A percentile compares a stretch with the other conserved stretches of the same genome.
These are phyloP conservation scores for Hartigia nigra DNA, from an alignment of 2,888 invertebrate species.

Conservation along the genomic window DNA sequence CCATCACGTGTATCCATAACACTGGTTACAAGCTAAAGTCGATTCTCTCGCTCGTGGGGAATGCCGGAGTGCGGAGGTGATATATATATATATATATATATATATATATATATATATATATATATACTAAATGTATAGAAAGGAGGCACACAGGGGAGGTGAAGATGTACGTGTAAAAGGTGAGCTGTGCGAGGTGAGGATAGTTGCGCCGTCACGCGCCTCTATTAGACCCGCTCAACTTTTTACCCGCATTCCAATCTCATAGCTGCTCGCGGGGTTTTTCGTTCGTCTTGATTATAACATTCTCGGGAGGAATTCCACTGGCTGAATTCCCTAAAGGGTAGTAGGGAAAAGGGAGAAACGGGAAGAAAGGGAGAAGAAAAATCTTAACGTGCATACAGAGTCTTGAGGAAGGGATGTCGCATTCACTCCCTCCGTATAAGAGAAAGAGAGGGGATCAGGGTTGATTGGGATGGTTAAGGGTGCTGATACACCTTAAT, in stretches of 20 bases:
- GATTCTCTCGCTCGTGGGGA: background rate
- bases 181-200: slow-evolving; percentile 23
- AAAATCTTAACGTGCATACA: background rate
- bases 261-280: slow-evolving; percentile 19
- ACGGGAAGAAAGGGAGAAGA: slow-evolving; percentile 1
- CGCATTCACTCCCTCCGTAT: background rate
- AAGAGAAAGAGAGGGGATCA: background rate
- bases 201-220: slow-evolving; percentile 52
- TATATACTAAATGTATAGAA: background rate
- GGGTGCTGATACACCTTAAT: background rate
- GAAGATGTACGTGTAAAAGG: slow-evolving; percentile 10
- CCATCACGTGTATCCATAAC: background rate
- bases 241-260: slow-evolving; percentile 43
- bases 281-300: slow-evolving; percentile 25
- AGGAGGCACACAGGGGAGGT: background rate
- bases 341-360: background rate
- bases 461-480: background rate
- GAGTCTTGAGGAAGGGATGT: background rate
- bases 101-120: background rate
- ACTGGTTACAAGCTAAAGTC: background rate
- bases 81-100: background rate
- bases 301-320: slow-evolving; percentile 22
- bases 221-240: slow-evolving; percentile 49
- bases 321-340: slow-evolving; percentile 7
- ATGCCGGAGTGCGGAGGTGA: background rate